Evolutionary conservation across 2,888 invertebrate species (phyloP).

Genomic region (Cabera pusaria): DNA sequence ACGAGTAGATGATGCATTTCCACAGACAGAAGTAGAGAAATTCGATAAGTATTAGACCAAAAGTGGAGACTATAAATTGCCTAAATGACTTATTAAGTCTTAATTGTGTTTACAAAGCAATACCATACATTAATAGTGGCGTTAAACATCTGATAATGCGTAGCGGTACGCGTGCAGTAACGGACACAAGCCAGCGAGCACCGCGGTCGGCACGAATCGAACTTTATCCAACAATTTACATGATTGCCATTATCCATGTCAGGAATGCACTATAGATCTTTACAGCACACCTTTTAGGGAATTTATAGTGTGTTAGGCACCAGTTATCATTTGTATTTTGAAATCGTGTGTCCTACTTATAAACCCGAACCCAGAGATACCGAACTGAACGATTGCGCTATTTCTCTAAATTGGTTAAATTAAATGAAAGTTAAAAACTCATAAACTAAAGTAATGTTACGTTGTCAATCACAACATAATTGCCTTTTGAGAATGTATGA

Average conservation of each 20-base stretch:
- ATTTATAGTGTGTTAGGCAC: conserved; percentile 10
- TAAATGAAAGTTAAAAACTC: conserved; percentile 9
- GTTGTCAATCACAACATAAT: conserved; percentile 9
- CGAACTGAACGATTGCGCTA: neutral
- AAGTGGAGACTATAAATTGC: no score
- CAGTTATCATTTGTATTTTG: conserved; percentile 11
- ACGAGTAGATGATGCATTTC: no score
- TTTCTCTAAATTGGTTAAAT: conserved; percentile 1
- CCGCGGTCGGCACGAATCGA: conserved; percentile 36
- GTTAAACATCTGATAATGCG: conserved; percentile 43
- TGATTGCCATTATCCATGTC: conserved; percentile 12
- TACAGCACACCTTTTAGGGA: conserved; percentile 19
- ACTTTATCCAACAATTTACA: conserved; percentile 12
- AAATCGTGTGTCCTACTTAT: conserved; percentile 13
- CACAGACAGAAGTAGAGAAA: no score
- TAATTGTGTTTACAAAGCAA: no score
- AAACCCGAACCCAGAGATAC: no score
- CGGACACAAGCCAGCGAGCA: conserved; percentile 49
- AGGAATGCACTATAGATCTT: conserved; percentile 1
- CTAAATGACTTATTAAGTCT: no score
- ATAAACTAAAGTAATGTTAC: conserved; percentile 12
- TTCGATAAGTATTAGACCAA: no score
- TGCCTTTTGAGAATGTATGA: conserved; percentile 8
- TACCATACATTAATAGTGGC: no score
- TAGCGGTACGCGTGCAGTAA: conserved; percentile 60